These are phyloP conservation scores for Thunnus thynnus DNA, from an alignment of 2,113 vertebrate species.

Conservation along the genomic window DNA sequence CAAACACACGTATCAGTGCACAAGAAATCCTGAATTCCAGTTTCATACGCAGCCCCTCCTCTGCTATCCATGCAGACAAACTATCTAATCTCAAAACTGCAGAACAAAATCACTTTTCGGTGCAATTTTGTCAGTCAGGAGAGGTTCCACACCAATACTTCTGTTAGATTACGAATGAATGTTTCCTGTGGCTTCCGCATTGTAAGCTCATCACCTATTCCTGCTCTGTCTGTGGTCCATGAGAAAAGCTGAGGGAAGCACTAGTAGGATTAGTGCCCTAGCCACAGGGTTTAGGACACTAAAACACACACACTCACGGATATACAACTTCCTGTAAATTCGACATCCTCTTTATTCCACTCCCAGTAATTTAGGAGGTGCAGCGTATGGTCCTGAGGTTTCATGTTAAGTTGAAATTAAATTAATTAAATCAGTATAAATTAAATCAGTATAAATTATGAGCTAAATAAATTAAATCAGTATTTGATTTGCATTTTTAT, in stretches of 20 bases:
- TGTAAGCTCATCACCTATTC: constrained; percentile 66
- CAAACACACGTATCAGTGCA: constrained; percentile 39
- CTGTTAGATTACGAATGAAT: constrained; percentile 59
- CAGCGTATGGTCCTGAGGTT: neutral
- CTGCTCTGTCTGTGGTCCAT: constrained; percentile 52
- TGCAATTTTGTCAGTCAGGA: constrained; percentile 49
- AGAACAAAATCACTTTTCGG: constrained; percentile 60
- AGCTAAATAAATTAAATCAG: too few relatives aligned
- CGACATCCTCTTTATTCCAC: constrained; percentile 1
- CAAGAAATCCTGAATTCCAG: constrained; percentile 47
- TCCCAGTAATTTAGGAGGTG: neutral
- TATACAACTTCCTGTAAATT: constrained; percentile 46
- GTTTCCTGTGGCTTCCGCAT: constrained; percentile 59
- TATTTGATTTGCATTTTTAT: too few relatives aligned
- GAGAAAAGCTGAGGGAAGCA: constrained; percentile 77
- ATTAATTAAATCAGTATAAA: too few relatives aligned
- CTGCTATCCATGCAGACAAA: constrained; percentile 30
- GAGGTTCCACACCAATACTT: constrained; percentile 63
- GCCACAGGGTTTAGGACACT: constrained; percentile 49
- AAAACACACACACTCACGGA: constrained; percentile 53
- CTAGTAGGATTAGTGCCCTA: constrained; percentile 61
- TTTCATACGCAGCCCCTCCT: constrained; percentile 37
- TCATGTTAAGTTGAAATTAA: too few relatives aligned
- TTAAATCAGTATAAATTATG: too few relatives aligned
- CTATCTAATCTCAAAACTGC: constrained; percentile 58